These are phyloP conservation scores for Drosophila maculinotata DNA, from an alignment of 2,888 invertebrate species.

Conservation along the genomic window DNA sequence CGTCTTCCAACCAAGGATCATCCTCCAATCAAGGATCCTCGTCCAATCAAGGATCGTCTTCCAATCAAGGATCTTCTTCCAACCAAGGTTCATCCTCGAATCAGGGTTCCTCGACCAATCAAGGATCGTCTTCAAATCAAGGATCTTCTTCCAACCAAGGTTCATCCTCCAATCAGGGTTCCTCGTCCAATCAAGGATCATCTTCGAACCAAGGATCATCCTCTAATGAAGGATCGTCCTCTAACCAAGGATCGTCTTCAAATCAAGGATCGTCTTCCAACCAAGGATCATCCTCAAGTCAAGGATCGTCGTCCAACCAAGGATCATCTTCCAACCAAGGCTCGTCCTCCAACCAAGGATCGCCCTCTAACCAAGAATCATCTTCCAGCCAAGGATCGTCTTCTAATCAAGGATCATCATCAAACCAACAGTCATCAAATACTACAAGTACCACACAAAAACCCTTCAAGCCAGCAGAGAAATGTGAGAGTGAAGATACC, in stretches of 20 bases:
- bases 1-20: constrained; percentile 32
- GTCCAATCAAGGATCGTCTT: constrained; percentile 16
- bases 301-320: constrained; percentile 24
- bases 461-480: constrained; percentile 70
- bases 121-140: not conserved
- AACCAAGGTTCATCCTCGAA: constrained; percentile 16
- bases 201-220: constrained; percentile 2
- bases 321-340: constrained; percentile 21
- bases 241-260: constrained; percentile 5
- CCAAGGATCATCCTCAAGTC: constrained; percentile 26
- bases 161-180: constrained; percentile 4
- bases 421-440: constrained; percentile 32
- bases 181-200: constrained; percentile 1
- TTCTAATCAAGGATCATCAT: constrained; percentile 25
- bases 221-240: constrained; percentile 35
- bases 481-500: constrained; percentile 84
- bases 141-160: constrained; percentile 29
- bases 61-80: constrained; percentile 2
- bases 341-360: constrained; percentile 16
- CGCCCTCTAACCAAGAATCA: constrained; percentile 36
- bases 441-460: constrained; percentile 62
- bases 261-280: constrained; percentile 18
- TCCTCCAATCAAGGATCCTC: constrained; percentile 19
- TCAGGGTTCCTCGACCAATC: constrained; percentile 27
- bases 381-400: constrained; percentile 29